A percentile compares a stretch with the other conserved stretches of the same genome.
phyloP scores from a whole-genome alignment of 2,797 vertebrate species.

The Myotis vivesi region DNA sequence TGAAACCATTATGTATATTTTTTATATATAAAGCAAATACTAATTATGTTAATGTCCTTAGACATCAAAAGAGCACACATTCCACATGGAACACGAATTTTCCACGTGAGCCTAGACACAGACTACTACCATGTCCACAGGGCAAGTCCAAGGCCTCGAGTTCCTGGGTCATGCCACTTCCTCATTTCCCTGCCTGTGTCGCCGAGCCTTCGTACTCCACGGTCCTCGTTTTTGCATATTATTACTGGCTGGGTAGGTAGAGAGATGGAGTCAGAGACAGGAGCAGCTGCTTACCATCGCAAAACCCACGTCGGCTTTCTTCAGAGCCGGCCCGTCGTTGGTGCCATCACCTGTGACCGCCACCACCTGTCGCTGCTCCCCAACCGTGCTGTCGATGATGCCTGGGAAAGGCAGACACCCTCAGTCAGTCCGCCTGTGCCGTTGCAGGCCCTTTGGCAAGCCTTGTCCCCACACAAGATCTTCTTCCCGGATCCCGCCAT shows the following conservation, averaged over 20 bases:
- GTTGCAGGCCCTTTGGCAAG: neutral
- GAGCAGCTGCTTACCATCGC: slow-evolving; percentile 90
- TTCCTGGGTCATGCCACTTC: neutral
- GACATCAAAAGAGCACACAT: neutral
- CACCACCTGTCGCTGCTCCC: slow-evolving; percentile 95
- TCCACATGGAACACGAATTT: neutral
- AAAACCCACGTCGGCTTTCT: slow-evolving; percentile 98
- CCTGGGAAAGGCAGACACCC: slow-evolving; percentile 82
- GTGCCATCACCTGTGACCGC: slow-evolving; percentile 98
- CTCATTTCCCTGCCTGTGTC: neutral
- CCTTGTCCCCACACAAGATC: neutral
- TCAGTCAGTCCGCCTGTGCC: neutral
- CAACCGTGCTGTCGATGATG: slow-evolving; percentile 97
- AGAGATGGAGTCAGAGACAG: neutral
- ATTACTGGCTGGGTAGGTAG: neutral
- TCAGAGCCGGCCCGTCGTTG: slow-evolving; percentile 97
- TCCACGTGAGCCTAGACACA: neutral
- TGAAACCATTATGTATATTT: neutral
- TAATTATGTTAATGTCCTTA: slow-evolving; percentile 11
- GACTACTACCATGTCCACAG: neutral
- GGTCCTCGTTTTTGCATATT: neutral
- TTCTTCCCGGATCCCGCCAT: neutral
- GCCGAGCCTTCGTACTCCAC: neutral
- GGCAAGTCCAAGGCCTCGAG: neutral
- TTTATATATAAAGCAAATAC: neutral